Evolutionary conservation across 2,888 invertebrate genomes (phyloP).

Genomic region (Cremastinae sp.): DNA sequence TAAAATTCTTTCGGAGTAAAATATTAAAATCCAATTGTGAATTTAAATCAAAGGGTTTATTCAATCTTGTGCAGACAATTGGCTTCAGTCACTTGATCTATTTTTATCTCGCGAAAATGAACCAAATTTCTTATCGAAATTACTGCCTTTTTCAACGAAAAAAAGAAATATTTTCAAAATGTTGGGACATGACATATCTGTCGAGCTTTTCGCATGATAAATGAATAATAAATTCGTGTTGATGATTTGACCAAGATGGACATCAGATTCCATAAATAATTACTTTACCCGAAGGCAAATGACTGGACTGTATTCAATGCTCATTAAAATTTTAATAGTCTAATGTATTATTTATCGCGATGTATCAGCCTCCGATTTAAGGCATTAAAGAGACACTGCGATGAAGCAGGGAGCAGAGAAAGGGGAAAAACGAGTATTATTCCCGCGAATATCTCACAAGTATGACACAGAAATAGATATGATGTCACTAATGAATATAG

Average conservation of each 20-base stretch:
- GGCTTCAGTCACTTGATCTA: too few relatives aligned
- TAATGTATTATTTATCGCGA: neutral
- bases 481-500: constrained; percentile 52
- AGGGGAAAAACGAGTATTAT: neutral
- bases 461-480: constrained; percentile 40
- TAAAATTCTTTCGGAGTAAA: too few relatives aligned
- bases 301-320: neutral
- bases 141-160: too few relatives aligned
- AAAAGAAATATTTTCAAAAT: too few relatives aligned
- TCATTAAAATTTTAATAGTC: constrained; percentile 24
- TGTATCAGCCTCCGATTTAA: constrained; percentile 9
- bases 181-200: too few relatives aligned
- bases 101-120: too few relatives aligned
- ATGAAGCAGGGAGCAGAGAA: neutral
- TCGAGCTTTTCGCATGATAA: neutral
- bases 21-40: too few relatives aligned
- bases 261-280: neutral
- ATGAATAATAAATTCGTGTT: neutral
- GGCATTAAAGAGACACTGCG: constrained; percentile 8
- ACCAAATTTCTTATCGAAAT: too few relatives aligned
- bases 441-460: constrained; percentile 17
- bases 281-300: neutral
- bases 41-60: too few relatives aligned
- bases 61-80: too few relatives aligned
- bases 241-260: neutral